A percentile compares a stretch with the other conserved stretches of the same genome.
phyloP scores from a whole-genome alignment of 92 coral and sea anemone species.

The Bergia sp. region DNA sequence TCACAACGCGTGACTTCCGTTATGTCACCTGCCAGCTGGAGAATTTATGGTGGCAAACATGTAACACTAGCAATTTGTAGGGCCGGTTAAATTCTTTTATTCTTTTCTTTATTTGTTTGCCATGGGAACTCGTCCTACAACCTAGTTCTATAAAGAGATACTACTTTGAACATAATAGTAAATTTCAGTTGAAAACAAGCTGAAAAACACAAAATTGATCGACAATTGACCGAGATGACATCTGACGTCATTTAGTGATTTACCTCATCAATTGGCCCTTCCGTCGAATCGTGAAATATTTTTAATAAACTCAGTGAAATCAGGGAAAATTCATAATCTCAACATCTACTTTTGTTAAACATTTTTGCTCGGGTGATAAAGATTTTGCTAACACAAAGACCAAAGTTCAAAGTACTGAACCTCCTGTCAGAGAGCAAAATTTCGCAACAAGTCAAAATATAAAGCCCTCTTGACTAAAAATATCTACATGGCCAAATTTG shows the following conservation, averaged over 20 bases:
- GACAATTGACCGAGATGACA: no score
- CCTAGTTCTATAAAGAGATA: not conserved
- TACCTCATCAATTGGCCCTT: not conserved
- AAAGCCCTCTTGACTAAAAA: not conserved
- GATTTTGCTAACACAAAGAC: not conserved
- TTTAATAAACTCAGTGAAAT: not conserved
- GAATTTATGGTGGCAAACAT: not conserved
- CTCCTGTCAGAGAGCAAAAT: not conserved
- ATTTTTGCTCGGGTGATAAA: not conserved
- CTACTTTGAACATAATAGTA: not conserved
- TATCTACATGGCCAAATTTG: no score
- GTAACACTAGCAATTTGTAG: no score
- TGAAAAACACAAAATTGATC: no score
- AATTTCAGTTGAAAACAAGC: no score
- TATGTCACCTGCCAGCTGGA: not conserved
- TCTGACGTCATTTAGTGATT: no score
- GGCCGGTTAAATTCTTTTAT: no score
- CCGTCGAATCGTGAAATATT: no score
- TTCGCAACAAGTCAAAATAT: not conserved
- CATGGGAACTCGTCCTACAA: not conserved
- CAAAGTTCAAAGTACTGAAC: not conserved
- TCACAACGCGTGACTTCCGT: constrained; percentile 6
- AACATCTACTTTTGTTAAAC: not conserved
- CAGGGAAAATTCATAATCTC: not conserved
- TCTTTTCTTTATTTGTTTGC: not conserved